These are phyloP conservation scores for Exephanes ischioxanthus DNA, from an alignment of 2,888 invertebrate genomes.

Conservation along the genomic window DNA sequence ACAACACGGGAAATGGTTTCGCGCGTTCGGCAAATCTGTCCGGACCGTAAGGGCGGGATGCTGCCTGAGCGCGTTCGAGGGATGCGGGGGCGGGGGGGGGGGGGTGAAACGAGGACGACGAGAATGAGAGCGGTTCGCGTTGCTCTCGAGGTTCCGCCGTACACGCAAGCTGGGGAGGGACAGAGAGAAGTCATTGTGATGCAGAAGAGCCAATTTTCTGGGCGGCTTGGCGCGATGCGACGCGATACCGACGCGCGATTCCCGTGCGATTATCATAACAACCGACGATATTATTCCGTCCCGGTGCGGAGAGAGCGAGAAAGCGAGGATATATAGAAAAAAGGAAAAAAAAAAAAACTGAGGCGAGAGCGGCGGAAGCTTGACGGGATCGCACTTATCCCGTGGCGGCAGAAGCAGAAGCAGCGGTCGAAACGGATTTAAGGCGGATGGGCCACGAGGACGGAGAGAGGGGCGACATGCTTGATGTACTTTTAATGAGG, in stretches of 20 bases:
- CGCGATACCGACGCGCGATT: conserved; percentile 77
- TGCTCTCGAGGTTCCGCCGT: conserved; percentile 62
- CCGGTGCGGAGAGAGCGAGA: conserved; percentile 64
- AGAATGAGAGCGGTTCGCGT: conserved; percentile 56
- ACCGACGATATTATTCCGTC: conserved; percentile 84
- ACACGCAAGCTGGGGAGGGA: conserved; percentile 67
- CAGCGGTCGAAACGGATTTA: conserved; percentile 64
- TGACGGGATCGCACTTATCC: conserved; percentile 49
- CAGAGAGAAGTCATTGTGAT: conserved; percentile 84
- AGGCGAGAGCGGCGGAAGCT: conserved; percentile 12
- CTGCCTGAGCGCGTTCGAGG: conserved; percentile 38
- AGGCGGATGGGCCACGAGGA: conserved; percentile 53
- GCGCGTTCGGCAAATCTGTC: conserved; percentile 71
- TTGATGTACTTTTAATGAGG: conserved; percentile 84
- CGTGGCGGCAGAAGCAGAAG: conserved; percentile 60
- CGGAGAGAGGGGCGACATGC: conserved; percentile 31
- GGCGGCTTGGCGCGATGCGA: conserved; percentile 84
- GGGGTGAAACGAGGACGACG: conserved; percentile 53
- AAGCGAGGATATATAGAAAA: conserved; percentile 67
- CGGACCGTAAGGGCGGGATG: conserved; percentile 54
- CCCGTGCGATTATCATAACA: conserved; percentile 85
- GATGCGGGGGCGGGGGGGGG: conserved; percentile 10
- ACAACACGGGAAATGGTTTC: conserved; percentile 67
- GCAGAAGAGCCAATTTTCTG: conserved; percentile 85
- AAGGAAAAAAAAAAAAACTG: conserved; percentile 32